Conservation (phyloP, 2,797 vertebrate species). For the Philypnodon macrostomus region DNA sequence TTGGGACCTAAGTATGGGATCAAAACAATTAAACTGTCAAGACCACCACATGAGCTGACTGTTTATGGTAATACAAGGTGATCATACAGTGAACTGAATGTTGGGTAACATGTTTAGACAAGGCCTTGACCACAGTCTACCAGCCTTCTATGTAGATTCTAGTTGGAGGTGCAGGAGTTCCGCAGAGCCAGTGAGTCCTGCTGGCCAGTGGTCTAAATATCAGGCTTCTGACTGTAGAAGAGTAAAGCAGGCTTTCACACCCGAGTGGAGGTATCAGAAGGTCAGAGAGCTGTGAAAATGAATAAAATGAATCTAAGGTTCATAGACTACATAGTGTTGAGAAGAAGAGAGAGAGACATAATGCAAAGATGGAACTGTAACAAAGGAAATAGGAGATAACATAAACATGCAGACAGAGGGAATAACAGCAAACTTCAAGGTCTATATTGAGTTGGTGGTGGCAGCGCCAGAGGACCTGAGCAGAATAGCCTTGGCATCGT, state of each 20-base stretch:
- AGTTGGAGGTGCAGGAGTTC: conserved; percentile 22
- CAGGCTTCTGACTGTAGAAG: conserved; percentile 48
- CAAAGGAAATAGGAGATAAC: conserved; percentile 35
- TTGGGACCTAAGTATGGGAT: too few relatives aligned
- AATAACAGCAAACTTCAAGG: conserved; percentile 60
- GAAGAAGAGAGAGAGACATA: conserved; percentile 25
- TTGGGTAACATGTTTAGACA: conserved; percentile 20
- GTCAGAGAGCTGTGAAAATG: conserved; percentile 12
- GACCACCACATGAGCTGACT: neutral
- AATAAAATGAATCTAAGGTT: conserved; percentile 28
- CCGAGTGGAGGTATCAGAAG: conserved; percentile 32
- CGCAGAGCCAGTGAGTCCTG: conserved; percentile 41
- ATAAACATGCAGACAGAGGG: conserved; percentile 36
- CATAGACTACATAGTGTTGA: conserved; percentile 19
- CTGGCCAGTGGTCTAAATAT: conserved; percentile 50
- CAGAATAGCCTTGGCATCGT: conserved; percentile 67
- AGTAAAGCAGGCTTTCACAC: conserved; percentile 20
- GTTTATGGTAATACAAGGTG: neutral
- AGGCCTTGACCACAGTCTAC: conserved; percentile 12
- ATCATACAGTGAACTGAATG: conserved; percentile 19
- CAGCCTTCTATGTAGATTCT: conserved; percentile 8
- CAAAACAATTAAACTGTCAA: neutral
- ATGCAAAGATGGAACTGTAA: conserved; percentile 30
- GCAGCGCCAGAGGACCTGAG: conserved; percentile 68
- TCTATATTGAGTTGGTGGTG: conserved; percentile 65